Conservation (phyloP, 1,140 invertebrate genomes). For the Sarcophaga bullata region DNA sequence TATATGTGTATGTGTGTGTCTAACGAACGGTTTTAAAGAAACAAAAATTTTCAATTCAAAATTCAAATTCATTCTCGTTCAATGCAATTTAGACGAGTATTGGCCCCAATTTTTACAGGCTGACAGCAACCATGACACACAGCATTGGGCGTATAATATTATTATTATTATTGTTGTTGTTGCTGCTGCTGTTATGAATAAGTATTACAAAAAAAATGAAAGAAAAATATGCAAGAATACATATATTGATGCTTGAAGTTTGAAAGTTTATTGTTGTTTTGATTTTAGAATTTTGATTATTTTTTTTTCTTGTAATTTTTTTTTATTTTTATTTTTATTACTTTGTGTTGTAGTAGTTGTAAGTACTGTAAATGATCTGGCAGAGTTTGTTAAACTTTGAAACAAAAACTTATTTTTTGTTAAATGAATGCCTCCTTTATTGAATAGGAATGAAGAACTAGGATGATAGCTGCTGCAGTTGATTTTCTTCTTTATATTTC, state of each 20-base stretch:
- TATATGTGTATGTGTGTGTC: neutral
- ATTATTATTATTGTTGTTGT: neutral
- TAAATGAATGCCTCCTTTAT: too few relatives aligned
- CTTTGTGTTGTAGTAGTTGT: neutral
- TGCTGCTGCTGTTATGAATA: neutral
- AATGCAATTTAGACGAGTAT: neutral
- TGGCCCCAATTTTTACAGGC: slow-evolving; percentile 12
- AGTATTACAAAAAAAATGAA: neutral
- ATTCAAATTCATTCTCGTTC: neutral
- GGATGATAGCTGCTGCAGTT: too few relatives aligned
- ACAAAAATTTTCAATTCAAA: neutral
- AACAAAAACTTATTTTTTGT: too few relatives aligned
- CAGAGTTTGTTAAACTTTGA: neutral
- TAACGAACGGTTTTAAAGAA: neutral
- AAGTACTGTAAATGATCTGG: neutral
- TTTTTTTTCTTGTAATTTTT: neutral
- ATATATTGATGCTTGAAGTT: neutral
- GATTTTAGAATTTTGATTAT: slow-evolving; percentile 12
- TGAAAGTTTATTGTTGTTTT: slow-evolving; percentile 15
- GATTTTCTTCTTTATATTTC: too few relatives aligned
- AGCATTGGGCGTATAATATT: slow-evolving; percentile 10
- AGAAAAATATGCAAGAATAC: too few relatives aligned
- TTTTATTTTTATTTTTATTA: neutral
- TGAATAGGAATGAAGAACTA: too few relatives aligned
- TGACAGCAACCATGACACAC: slow-evolving; percentile 38